These are phyloP conservation scores for Phthorimaea operculella DNA, from an alignment of 1,140 invertebrate genomes.

Conservation along the genomic window DNA sequence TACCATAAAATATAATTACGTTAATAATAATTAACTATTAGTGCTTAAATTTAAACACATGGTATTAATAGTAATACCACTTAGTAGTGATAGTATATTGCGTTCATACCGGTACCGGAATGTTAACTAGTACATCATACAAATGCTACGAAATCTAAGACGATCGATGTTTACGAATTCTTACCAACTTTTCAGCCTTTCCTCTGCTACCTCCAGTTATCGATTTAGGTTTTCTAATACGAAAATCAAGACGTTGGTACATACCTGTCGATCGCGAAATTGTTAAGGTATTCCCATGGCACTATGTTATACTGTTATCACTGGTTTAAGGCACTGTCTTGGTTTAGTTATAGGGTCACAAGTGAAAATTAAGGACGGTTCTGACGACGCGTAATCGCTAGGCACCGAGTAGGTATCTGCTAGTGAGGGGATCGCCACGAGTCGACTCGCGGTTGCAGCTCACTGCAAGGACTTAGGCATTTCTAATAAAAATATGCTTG, in stretches of 20 bases:
- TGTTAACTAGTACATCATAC: too few relatives aligned
- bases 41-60: too few relatives aligned
- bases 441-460: neutral
- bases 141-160: too few relatives aligned
- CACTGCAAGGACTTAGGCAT: neutral
- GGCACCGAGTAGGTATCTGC: neutral
- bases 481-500: neutral
- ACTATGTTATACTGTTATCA: neutral
- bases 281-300: neutral
- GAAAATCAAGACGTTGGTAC: too few relatives aligned
- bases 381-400: neutral
- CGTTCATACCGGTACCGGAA: too few relatives aligned
- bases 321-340: conserved; percentile 1
- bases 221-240: neutral
- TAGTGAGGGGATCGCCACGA: neutral
- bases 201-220: neutral
- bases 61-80: too few relatives aligned
- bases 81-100: too few relatives aligned
- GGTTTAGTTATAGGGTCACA: neutral
- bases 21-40: too few relatives aligned
- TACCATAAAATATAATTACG: too few relatives aligned
- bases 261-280: too few relatives aligned
- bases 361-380: neutral
- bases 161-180: neutral
- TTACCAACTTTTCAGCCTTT: neutral